A percentile compares a stretch with the other conserved stretches of the same genome.
These are phyloP conservation scores for Drosophila meridionalis DNA, from an alignment of 2,888 invertebrate species.

Conservation along the genomic window DNA sequence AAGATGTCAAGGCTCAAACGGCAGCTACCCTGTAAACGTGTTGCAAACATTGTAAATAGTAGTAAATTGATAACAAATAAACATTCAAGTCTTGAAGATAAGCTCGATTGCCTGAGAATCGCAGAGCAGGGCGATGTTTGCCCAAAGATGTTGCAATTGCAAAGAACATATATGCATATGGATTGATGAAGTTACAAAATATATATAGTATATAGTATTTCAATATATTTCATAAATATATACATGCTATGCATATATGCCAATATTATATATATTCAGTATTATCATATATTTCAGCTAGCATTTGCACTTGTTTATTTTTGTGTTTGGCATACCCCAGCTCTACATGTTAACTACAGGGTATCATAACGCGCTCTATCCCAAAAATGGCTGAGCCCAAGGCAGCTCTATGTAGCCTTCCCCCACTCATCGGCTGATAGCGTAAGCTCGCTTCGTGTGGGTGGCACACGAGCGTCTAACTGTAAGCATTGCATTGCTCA, in stretches of 20 bases:
- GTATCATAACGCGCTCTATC: background rate
- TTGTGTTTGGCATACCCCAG: background rate
- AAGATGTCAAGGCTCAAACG: background rate
- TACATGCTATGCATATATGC: no score
- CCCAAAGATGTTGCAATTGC: background rate
- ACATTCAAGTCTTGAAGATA: background rate
- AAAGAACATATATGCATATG: background rate
- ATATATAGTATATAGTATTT: no score
- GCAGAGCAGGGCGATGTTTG: background rate
- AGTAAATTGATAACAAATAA: background rate
- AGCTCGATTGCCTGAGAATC: background rate
- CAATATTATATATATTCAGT: no score
- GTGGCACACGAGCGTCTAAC: conserved; percentile 32
- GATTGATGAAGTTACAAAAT: background rate
- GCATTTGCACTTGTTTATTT: background rate
- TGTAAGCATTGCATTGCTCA: background rate
- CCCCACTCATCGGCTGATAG: background rate
- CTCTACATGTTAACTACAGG: background rate
- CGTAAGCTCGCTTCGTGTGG: conserved; percentile 7
- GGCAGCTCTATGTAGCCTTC: background rate
- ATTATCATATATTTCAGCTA: no score
- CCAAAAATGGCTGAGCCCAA: no score
- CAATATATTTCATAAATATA: no score
- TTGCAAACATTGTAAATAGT: background rate
- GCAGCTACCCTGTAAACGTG: conserved; percentile 9